Percentiles rank a stretch among this genome's conserved stretches.
phyloP scores from a whole-genome alignment of 2,888 invertebrate species.

The Drosophila villosipedis region DNA sequence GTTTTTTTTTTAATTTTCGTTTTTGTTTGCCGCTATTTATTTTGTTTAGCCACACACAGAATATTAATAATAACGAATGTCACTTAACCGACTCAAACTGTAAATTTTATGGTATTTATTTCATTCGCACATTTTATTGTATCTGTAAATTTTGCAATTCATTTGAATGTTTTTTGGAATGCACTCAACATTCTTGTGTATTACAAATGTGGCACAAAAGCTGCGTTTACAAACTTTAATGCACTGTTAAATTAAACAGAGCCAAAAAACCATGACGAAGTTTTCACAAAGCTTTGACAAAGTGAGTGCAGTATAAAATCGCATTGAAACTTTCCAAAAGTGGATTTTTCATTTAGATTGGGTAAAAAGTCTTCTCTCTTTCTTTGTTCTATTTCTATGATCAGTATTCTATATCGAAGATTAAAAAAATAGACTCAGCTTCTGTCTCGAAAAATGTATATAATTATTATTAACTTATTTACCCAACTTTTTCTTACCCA shows the following conservation, averaged over 20 bases:
- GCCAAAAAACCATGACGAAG: slow-evolving; percentile 1
- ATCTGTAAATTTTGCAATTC: neutral
- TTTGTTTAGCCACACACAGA: slow-evolving; percentile 35
- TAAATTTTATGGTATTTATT: neutral
- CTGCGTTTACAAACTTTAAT: neutral
- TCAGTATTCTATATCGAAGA: neutral
- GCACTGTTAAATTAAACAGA: neutral
- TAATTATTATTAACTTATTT: neutral
- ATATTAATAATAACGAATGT: slow-evolving; percentile 42
- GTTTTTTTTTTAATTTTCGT: neutral
- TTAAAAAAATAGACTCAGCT: neutral
- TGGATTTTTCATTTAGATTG: neutral
- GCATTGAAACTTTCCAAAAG: neutral
- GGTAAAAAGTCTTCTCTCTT: neutral
- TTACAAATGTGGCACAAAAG: neutral
- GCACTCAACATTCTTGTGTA: neutral
- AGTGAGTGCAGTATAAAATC: neutral
- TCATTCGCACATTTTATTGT: neutral
- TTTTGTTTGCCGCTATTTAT: slow-evolving; percentile 15
- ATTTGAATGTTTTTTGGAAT: neutral
- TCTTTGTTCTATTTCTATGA: neutral
- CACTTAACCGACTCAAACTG: slow-evolving; percentile 17
- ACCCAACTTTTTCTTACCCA: neutral
- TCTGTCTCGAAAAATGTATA: fast-evolving
- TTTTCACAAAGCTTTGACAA: neutral